Percentiles rank a stretch among this genome's conserved stretches.
phyloP scores from a whole-genome alignment of 1,140 invertebrate genomes.

The Cherax destructor region DNA sequence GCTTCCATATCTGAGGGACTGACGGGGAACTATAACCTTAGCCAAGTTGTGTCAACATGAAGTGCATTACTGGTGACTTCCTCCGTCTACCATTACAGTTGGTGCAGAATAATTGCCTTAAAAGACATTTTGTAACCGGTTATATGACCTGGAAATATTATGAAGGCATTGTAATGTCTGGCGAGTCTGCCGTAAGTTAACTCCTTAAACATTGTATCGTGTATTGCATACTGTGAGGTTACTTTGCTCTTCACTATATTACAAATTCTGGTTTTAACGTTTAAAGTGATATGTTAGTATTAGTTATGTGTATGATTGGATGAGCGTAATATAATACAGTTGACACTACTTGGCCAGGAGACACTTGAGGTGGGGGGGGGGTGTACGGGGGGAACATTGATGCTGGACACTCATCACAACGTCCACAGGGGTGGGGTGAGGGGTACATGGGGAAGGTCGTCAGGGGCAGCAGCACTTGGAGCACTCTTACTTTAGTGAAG shows the following conservation, averaged over 20 bases:
- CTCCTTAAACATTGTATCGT: background rate
- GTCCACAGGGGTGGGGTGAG: conserved; percentile 44
- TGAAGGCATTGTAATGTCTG: no score
- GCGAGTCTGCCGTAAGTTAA: background rate
- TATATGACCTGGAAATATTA: background rate
- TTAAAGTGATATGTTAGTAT: background rate
- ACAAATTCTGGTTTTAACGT: background rate
- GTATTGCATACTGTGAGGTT: background rate
- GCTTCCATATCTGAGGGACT: conserved; percentile 50
- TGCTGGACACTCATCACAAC: conserved; percentile 63
- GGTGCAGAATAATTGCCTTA: background rate
- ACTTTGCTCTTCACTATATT: background rate
- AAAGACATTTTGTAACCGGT: background rate
- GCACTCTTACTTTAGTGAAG: background rate
- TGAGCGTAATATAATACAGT: conserved; percentile 18
- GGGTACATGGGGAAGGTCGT: conserved; percentile 38
- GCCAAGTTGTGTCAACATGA: conserved; percentile 59
- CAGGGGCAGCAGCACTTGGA: conserved; percentile 32
- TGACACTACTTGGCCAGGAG: conserved; percentile 56
- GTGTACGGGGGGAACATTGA: conserved; percentile 40
- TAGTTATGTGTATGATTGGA: background rate
- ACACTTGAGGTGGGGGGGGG: background rate
- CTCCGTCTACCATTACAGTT: background rate
- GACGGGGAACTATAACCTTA: conserved; percentile 57
- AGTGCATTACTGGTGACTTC: background rate